A percentile compares a stretch with the other conserved stretches of the same genome.
phyloP scores from a whole-genome alignment of 2,797 vertebrate species.

The Mallotus villosus region DNA sequence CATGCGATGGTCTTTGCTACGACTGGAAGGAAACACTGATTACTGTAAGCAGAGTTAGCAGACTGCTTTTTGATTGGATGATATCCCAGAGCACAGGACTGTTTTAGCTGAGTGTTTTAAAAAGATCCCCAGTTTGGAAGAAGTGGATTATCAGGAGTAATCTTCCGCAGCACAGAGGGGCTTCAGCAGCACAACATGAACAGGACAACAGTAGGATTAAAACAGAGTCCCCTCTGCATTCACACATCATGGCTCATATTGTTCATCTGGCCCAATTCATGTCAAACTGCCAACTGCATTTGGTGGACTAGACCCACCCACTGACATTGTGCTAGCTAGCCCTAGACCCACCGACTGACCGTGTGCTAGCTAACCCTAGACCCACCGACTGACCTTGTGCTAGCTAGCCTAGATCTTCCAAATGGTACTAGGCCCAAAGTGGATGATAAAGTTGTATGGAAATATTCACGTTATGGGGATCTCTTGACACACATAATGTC shows the following conservation, averaged over 20 bases:
- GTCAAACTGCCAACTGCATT: neutral
- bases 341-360: too few relatives aligned
- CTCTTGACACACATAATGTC: slow-evolving; percentile 25
- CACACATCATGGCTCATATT: neutral
- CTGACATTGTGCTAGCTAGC: too few relatives aligned
- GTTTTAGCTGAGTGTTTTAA: slow-evolving; percentile 32
- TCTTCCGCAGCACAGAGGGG: slow-evolving; percentile 12
- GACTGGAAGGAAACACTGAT: slow-evolving; percentile 7
- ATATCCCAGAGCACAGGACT: slow-evolving; percentile 18
- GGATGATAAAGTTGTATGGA: slow-evolving; percentile 10
- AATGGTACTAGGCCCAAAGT: neutral
- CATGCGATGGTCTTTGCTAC: neutral
- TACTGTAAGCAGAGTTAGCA: slow-evolving; percentile 16
- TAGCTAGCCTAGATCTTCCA: neutral
- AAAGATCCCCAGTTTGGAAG: slow-evolving; percentile 16
- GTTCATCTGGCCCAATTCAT: too few relatives aligned
- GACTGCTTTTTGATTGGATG: slow-evolving; percentile 21
- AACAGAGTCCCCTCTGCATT: neutral
- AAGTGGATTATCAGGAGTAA: slow-evolving; percentile 33
- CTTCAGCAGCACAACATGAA: slow-evolving; percentile 9
- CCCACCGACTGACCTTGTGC: too few relatives aligned
- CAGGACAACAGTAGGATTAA: slow-evolving; percentile 4
- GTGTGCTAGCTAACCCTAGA: too few relatives aligned
- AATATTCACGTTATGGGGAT: neutral
- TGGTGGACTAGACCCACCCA: neutral